These are phyloP conservation scores for Botrylloides violaceus DNA, from an alignment of 23 tunicate genomes.

Conservation along the genomic window DNA sequence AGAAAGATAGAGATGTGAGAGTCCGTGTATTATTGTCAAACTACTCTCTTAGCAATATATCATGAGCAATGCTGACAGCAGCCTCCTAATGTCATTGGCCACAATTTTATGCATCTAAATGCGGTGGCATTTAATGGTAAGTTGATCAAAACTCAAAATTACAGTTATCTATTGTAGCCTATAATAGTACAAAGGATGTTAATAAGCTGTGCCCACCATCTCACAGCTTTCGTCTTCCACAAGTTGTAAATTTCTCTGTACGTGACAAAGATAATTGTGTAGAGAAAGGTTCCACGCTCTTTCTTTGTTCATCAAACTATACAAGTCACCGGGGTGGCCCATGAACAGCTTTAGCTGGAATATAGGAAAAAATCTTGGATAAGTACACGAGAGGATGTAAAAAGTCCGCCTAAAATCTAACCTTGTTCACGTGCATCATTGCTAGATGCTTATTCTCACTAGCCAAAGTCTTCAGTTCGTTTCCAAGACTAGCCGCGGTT, in stretches of 20 bases:
- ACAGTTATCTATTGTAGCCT: too few species aligned
- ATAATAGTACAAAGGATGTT: too few species aligned
- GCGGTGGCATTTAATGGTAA: too few species aligned
- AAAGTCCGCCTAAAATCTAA: neutral
- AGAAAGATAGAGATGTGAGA: too few species aligned
- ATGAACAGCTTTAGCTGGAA: slow-evolving; percentile 41
- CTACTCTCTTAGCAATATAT: too few species aligned
- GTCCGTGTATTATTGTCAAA: too few species aligned
- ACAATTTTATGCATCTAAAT: too few species aligned
- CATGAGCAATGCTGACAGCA: too few species aligned
- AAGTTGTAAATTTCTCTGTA: slow-evolving; percentile 34
- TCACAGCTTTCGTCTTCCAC: slow-evolving; percentile 48
- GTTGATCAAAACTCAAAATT: too few species aligned
- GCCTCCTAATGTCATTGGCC: too few species aligned
- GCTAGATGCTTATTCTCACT: slow-evolving; percentile 28
- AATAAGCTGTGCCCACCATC: too few species aligned
- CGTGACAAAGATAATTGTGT: slow-evolving; percentile 46
- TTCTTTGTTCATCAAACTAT: slow-evolving; percentile 47
- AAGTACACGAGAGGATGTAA: neutral
- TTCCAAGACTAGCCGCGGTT: slow-evolving; percentile 5
- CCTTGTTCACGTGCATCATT: slow-evolving; percentile 49
- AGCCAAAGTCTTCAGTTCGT: slow-evolving; percentile 40
- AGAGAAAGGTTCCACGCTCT: slow-evolving; percentile 47
- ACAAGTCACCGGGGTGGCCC: slow-evolving; percentile 39
- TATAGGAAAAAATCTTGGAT: neutral